Base-by-base conservation (phyloP, 2,797 vertebrate genomes). In the Hoplostethus mediterraneus region DNA sequence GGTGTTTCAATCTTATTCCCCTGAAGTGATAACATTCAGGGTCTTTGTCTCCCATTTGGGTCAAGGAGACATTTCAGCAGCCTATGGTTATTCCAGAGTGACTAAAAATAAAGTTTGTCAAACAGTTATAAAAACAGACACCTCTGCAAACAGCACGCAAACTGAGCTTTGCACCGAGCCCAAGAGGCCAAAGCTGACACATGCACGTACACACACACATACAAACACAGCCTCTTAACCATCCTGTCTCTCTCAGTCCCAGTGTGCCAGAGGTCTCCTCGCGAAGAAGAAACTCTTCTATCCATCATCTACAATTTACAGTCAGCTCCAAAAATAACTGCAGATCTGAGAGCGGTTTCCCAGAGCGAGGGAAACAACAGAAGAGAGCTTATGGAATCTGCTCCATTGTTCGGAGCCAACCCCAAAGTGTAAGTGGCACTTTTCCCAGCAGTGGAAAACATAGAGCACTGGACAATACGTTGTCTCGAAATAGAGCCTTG, bases 361-460 rank as follows among this genome's bases (percentile, higher is more conserved):
- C 87, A 81, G 83, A 85, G 87, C 12, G 64, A 87, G 72, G 81
- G 87, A 89, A 93, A 92, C 90, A 93, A 90, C 89, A 63, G 85
- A 87, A 82, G 81, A 84, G 47, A 79, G 88, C 80, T 84, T 86
- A 85, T 89, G 90, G 91, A 93, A 92, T 93, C 88, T 91, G 89
- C 82, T 70, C 88, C 67, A 93, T 92, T 94, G 93, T 94, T 92
- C 73, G 16, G 69, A 81, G 77, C 83, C 85, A 87, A 72, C 53
- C 28, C 58, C 79, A 86, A 85, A 93, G 81, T 80, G 83, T 87
- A 92, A 88, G 92, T 91, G 92, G 89, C 87, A 84, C 76, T 86
- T 88, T 89, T 91, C 91, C 92, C 86, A 82, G 89, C 76, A 86
- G 70, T 47, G 5, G 81, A 91, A 92, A 93, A 92, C 82, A 89